Percentiles rank a stretch among this genome's conserved stretches.
Evolutionary conservation across 1,140 invertebrate species (phyloP).

Genomic region (Zaprionus nigranus): DNA sequence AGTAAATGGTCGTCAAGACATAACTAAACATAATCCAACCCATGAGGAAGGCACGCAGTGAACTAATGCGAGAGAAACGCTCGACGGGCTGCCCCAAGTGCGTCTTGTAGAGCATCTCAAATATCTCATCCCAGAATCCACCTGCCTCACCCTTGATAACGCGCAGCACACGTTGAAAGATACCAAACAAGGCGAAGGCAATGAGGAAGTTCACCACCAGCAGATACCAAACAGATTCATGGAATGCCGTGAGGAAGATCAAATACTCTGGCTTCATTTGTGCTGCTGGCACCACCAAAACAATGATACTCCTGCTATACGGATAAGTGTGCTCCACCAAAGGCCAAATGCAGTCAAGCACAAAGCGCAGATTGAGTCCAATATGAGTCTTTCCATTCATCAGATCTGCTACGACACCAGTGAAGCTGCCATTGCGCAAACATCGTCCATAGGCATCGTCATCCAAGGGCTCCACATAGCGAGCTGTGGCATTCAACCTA

Average conservation of each 20-base stretch:
- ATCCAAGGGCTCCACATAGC: conserved; percentile 60
- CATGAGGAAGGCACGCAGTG: conserved; percentile 65
- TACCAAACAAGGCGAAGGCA: conserved; percentile 51
- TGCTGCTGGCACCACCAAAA: conserved; percentile 71
- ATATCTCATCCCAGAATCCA: conserved; percentile 60
- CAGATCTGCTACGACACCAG: conserved; percentile 63
- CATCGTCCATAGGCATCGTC: conserved; percentile 71
- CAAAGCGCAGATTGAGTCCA: conserved; percentile 67
- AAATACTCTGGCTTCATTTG: conserved; percentile 63
- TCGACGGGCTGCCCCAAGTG: conserved; percentile 69
- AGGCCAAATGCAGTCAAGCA: conserved; percentile 60
- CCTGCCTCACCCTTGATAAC: conserved; percentile 24
- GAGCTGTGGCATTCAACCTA: conserved; percentile 63
- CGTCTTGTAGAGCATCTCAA: conserved; percentile 67
- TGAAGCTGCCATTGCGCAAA: conserved; percentile 56
- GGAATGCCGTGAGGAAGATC: conserved; percentile 72
- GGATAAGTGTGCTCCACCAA: conserved; percentile 70
- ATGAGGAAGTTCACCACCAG: conserved; percentile 57
- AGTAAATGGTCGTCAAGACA: conserved; percentile 74
- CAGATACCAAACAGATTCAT: conserved; percentile 57
- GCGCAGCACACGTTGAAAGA: conserved; percentile 46
- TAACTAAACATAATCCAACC: conserved; percentile 78
- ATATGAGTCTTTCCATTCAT: conserved; percentile 56
- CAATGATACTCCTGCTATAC: conserved; percentile 46
- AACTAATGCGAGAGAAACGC: conserved; percentile 56